phyloP scores from a whole-genome alignment of 1,140 invertebrate genomes.

The Uloborus diversus region DNA sequence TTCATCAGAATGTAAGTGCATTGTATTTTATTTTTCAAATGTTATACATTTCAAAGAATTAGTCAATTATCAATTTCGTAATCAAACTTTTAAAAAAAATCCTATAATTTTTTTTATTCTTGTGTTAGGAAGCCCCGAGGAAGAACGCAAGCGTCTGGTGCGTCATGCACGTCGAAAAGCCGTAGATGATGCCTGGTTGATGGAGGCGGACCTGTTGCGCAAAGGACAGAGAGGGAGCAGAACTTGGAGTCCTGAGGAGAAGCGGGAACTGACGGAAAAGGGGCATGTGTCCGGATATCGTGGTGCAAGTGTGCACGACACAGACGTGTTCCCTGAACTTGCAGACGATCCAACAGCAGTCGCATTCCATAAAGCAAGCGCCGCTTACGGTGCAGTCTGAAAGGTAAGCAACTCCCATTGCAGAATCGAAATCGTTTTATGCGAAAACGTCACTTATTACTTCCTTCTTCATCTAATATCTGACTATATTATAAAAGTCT shows the following conservation, averaged over 20 bases:
- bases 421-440: background rate
- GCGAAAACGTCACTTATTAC: background rate
- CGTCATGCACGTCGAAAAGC: slow-evolving; percentile 88
- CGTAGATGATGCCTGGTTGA: slow-evolving; percentile 89
- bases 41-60: no score
- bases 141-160: slow-evolving; percentile 85
- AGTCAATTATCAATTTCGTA: no score
- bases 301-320: slow-evolving; percentile 88
- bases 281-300: slow-evolving; percentile 85
- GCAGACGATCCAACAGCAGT: slow-evolving; percentile 96
- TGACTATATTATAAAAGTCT: background rate
- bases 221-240: slow-evolving; percentile 71
- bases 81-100: no score
- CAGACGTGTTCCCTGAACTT: slow-evolving; percentile 88
- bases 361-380: slow-evolving; percentile 70
- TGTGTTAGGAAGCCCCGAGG: slow-evolving; percentile 80
- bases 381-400: background rate
- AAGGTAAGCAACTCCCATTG: background rate
- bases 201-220: slow-evolving; percentile 81
- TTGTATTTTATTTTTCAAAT: no score
- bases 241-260: slow-evolving; percentile 74
- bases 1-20: no score
- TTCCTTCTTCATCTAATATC: no score
- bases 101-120: no score
- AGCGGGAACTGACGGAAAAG: slow-evolving; percentile 85